Percentiles rank a stretch among this genome's conserved stretches.
Evolutionary conservation across 2,113 vertebrate species (phyloP).

Genomic region (Phylloscopus whistleri): DNA sequence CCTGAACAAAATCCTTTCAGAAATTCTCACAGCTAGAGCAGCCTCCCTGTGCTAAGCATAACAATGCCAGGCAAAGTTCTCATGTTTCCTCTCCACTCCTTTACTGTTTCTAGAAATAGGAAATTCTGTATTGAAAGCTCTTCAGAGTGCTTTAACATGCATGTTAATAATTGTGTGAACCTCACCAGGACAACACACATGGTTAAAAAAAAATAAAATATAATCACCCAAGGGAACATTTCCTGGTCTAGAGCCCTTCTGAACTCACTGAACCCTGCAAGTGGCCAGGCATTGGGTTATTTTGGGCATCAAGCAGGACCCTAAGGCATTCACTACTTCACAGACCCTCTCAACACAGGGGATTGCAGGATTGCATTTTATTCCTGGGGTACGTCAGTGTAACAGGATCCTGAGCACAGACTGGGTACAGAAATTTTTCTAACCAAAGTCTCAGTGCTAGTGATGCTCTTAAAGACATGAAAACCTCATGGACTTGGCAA

Average conservation of each 20-base stretch:
- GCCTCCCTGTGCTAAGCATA: background rate
- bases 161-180: background rate
- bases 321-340: background rate
- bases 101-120: background rate
- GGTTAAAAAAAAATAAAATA: background rate
- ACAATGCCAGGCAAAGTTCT: background rate
- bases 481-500: background rate
- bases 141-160: fast-evolving
- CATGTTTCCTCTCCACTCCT: background rate
- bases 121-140: background rate
- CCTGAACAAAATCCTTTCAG: background rate
- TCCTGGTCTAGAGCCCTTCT: background rate
- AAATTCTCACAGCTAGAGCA: background rate
- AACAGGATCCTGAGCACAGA: background rate
- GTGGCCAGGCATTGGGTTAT: background rate
- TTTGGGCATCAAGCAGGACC: background rate
- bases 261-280: background rate
- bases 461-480: background rate
- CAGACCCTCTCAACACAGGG: background rate
- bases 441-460: background rate
- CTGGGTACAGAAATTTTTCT: background rate
- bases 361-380: background rate
- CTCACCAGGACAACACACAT: background rate
- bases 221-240: background rate
- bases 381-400: fast-evolving